phyloP scores from a whole-genome alignment of 2,888 invertebrate genomes.

The Plagodis dolabraria region DNA sequence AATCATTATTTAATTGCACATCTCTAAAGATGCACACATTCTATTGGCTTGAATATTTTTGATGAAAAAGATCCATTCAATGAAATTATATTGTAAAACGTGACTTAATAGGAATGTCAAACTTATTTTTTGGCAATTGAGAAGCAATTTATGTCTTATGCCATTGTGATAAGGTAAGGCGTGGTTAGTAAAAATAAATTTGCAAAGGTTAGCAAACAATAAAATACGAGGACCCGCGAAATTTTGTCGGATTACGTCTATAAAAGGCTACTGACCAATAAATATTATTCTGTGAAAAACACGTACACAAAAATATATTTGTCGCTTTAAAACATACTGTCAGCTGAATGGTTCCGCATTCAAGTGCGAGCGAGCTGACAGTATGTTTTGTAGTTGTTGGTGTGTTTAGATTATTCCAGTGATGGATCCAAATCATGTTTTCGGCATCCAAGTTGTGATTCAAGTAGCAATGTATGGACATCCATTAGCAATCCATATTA shows the following conservation, averaged over 20 bases:
- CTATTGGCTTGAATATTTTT: slow-evolving; percentile 7
- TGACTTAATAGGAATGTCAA: neutral
- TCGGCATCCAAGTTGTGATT: no score
- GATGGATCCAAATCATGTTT: no score
- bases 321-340: neutral
- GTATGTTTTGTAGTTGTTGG: neutral
- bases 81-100: neutral
- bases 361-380: no score
- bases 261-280: slow-evolving; percentile 6
- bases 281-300: slow-evolving; percentile 4
- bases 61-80: slow-evolving; percentile 1
- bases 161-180: neutral
- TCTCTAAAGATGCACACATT: neutral
- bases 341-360: neutral
- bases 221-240: neutral
- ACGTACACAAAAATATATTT: neutral
- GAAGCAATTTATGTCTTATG: slow-evolving; percentile 2
- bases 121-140: neutral
- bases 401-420: no score
- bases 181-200: neutral
- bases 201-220: neutral
- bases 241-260: neutral
- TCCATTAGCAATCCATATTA: no score
- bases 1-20: no score
- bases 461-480: no score